These are phyloP conservation scores for Andrena bucephala DNA, from an alignment of 2,888 invertebrate genomes.

Conservation along the genomic window DNA sequence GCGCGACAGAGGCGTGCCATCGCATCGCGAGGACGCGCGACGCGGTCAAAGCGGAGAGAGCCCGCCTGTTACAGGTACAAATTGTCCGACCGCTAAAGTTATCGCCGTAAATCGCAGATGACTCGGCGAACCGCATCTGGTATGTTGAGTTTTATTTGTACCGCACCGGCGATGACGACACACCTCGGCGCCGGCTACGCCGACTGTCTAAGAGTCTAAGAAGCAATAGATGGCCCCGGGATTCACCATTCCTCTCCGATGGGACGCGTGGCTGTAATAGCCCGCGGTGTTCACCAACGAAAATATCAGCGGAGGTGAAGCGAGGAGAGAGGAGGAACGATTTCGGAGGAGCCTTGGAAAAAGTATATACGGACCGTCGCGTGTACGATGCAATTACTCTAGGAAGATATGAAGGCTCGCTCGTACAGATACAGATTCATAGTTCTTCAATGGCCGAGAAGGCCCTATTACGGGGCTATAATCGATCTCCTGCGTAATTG, in stretches of 20 bases:
- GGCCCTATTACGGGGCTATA: constrained; percentile 64
- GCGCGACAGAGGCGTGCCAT: constrained; percentile 21
- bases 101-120: constrained; percentile 81
- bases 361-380: constrained; percentile 23
- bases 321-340: not conserved
- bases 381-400: constrained; percentile 58
- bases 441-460: constrained; percentile 36
- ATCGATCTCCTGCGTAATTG: constrained; percentile 70
- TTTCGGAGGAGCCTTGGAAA: not conserved
- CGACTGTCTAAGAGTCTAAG: constrained; percentile 17
- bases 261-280: constrained; percentile 31
- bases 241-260: constrained; percentile 22
- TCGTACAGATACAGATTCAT: constrained; percentile 49
- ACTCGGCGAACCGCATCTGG: constrained; percentile 79
- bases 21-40: constrained; percentile 4
- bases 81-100: constrained; percentile 80
- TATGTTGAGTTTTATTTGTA: constrained; percentile 75
- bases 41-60: constrained; percentile 21
- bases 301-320: not conserved
- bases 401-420: constrained; percentile 61
- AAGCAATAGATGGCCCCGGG: constrained; percentile 31
- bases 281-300: constrained; percentile 3
- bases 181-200: constrained; percentile 24
- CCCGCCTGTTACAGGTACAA: constrained; percentile 77
- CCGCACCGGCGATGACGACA: constrained; percentile 40